These are phyloP conservation scores for Harlomillsia oculata DNA, from an alignment of 1,140 invertebrate genomes.

Conservation along the genomic window DNA sequence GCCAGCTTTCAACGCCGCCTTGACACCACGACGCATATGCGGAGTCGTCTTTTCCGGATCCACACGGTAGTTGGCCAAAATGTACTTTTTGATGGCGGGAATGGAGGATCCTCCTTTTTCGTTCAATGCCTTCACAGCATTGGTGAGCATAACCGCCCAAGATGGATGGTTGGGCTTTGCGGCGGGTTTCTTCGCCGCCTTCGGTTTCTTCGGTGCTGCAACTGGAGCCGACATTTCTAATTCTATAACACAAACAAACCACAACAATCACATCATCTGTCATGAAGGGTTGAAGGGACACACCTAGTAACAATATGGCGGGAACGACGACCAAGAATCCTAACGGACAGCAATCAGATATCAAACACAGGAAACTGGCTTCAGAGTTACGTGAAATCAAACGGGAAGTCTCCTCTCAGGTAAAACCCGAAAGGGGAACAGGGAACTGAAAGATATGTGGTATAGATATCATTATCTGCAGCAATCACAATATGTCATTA, in stretches of 20 bases:
- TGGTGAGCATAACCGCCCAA: slow-evolving; percentile 41
- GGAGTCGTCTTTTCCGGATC: slow-evolving; percentile 50
- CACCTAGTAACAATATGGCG: no score
- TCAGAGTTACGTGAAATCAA: background rate
- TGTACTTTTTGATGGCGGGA: slow-evolving; percentile 56
- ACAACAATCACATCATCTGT: no score
- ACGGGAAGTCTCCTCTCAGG: background rate
- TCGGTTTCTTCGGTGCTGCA: slow-evolving; percentile 32
- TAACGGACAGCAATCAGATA: background rate
- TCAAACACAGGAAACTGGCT: background rate
- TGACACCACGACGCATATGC: slow-evolving; percentile 52
- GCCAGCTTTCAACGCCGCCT: slow-evolving; percentile 47
- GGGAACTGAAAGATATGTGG: no score
- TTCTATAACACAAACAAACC: background rate
- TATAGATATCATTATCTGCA: no score
- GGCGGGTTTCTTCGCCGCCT: slow-evolving; percentile 24
- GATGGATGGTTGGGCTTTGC: slow-evolving; percentile 36
- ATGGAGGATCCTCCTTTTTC: slow-evolving; percentile 52
- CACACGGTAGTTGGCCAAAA: slow-evolving; percentile 49
- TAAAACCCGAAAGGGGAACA: no score
- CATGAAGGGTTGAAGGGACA: no score
- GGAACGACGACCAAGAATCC: no score
- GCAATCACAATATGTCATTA: no score
- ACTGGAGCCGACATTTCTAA: background rate
- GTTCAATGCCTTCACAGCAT: slow-evolving; percentile 51